Base-by-base conservation (phyloP, 2,113 vertebrate genomes). In the Diphyllodes magnificus region DNA sequence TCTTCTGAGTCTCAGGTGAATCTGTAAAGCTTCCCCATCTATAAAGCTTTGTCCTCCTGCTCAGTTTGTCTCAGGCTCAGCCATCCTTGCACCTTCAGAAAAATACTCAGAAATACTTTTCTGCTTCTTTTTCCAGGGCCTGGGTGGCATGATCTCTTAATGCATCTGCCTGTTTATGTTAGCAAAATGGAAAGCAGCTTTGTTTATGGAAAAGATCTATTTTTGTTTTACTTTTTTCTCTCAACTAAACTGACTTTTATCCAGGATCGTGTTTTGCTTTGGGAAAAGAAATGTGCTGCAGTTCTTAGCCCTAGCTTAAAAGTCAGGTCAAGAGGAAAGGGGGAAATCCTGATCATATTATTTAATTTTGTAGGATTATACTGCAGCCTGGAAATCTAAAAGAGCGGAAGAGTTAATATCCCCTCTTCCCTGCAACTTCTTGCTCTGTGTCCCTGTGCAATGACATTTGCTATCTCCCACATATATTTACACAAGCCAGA, bases 131-230 rank as follows among this genome's bases (percentile, higher is more conserved):
- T 92, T 97, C 90, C 95, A 95, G 88, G 82, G 73, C 71, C 92
- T 95, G 96, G 97, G 96, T 98, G 97, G 97, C 96, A 97, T 80
- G 88, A 71, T 94, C 97, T 97, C 94, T 92, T 91, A 92, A 94
- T 83, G 95, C 97, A 97, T 97, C 97, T 97, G 96, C 96, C 96
- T 97, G 97, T 98, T 98, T 98, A 98, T 44, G 70, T 96, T 98
- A 94, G 90, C 89, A 95, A 97, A 97, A 97, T 91, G 92, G 96
- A 97, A 98, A 97, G 97, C 97, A 98, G 97, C 96, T 98, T 98
- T 98, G 97, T 98, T 98, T 98, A 98, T 98, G 98, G 97, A 98
- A 98, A 98, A 97, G 97, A 97, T 97, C 97, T 98, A 98, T 98
- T 98, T 98, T 95, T 80, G 97, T 95, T 97, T 96, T 88, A 96